Evolutionary conservation across 2,888 invertebrate species (phyloP), one percentile per base, ranked within the genome.

Genomic region (Fabriciana adippe): DNA sequence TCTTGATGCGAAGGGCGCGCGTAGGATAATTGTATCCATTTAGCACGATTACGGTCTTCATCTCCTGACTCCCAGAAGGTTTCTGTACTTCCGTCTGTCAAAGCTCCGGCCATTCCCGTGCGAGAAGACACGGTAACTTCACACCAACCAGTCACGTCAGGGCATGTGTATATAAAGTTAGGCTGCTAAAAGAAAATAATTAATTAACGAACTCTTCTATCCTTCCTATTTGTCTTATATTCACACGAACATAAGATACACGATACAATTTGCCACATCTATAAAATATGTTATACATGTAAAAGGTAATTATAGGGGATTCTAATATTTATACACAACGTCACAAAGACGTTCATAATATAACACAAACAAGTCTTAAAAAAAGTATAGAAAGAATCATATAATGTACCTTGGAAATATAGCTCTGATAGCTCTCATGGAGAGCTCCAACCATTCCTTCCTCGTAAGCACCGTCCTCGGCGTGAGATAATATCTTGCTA

Each of bases 31-130:
- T 96, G 97, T 41, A 98, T 94, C 78, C 95, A 95, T 88, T 99
- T 98, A 31, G 97, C 96, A 85, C 98, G 97, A 85, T 98, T 98
- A 67, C 97, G 94, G 88, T 99, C 99, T 81, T 99, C 99, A 79
- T 99, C 99, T 0, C 98, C 99, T 50, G 98, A 98, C 89, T 99
- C 99, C 99, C 99, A 99, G 89, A 99, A 99, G 0, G 99, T 99
- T 86, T 99, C 99, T 0, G 99, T 98, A 6, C 98, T 98, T 78
- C 96, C 97, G 84, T 99, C 99, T 0, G 96, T 97, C 16, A 99
- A 93, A 74, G 98, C 98, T 2, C 96, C 97, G 4, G 97, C 95
- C 97, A 99, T 98, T 8, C 98, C 98, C 79, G 96, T 97, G 0
- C 99, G 94, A 74, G 98, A 99, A 0, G 99, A 99, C 0, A 98